Base-by-base conservation (phyloP, 2,888 invertebrate genomes). In the Eupithecia dodoneata region DNA sequence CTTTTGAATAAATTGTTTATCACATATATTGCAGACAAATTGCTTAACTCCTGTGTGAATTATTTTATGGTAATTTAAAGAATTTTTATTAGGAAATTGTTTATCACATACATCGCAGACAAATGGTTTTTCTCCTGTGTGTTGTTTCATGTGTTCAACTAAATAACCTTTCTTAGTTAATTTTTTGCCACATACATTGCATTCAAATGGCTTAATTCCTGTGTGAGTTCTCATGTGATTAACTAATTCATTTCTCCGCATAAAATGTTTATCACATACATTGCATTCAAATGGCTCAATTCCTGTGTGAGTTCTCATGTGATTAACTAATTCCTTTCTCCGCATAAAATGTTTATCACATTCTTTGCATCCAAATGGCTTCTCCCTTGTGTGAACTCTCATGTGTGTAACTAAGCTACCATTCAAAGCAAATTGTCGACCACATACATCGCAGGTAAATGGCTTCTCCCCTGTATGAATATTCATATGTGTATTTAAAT, bases 401-500 rank as follows among this genome's bases (percentile, higher is more conserved):
- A 55, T 55, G 7, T 55, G 55, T 7, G 2, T 6, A 55, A 55
- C 55, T n/a, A 55, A 55, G 18, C 3, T n/a, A 55, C n/a, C n/a
- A n/a, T 55, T 55, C 2, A 7, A 7, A 55, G 0, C 0, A 55
- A 55, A 55, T 3, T n/a, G n/a, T 55, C 18, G n/a, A 3, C n/a
- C 55, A 55, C 55, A 55, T 4, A n/a, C 55, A 55, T 55, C 9
- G 55, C 55, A 55, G 55, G 7, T 18, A n/a, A n/a, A 55, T 55
- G 55, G 55, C n/a, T 55, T 55, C 7, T 7, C n/a, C 18, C 55
- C 55, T n/a, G 55, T 55, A 3, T 55, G 55, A n/a, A 55, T 2
- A n/a, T n/a, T 55, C n/a, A n/a, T 55, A 55, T 55, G 55, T n/a
- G n/a, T n/a, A 55, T n/a, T n/a, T n/a, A 55, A 55, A 55, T 55